phyloP scores from a whole-genome alignment of 2,797 vertebrate species.

The Eupleurogrammus muticus region DNA sequence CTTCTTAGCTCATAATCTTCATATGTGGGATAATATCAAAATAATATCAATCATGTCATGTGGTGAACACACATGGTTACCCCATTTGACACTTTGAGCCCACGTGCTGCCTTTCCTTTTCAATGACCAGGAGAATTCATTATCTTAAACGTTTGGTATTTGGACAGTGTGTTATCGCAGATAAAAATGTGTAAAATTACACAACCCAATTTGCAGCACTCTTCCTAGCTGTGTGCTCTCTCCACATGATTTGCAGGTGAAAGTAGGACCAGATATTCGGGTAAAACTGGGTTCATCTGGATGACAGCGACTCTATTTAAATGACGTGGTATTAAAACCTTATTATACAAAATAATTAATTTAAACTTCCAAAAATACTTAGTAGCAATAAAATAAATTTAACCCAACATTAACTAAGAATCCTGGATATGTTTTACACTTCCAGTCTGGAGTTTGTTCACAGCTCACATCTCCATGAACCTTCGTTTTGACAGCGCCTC shows the following conservation, averaged over 20 bases:
- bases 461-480: constrained; percentile 1
- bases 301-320: neutral
- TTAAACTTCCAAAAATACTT: neutral
- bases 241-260: constrained; percentile 1
- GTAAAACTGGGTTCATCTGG: neutral
- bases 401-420: neutral
- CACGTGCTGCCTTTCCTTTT: constrained; percentile 1
- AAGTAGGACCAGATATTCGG: neutral
- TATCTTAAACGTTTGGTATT: constrained; percentile 5
- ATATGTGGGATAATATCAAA: too few species aligned
- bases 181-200: constrained; percentile 15
- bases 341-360: neutral
- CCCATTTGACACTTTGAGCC: too few species aligned
- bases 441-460: constrained; percentile 4
- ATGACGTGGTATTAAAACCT: neutral
- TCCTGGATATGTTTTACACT: neutral
- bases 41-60: too few species aligned
- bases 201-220: constrained; percentile 15
- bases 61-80: too few species aligned
- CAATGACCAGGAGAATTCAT: neutral
- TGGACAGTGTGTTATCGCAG: constrained; percentile 11
- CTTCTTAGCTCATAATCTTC: too few species aligned
- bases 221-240: constrained; percentile 3
- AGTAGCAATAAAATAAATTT: neutral
- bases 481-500: constrained; percentile 54